Percentiles rank a stretch among this genome's conserved stretches.
These are phyloP conservation scores for Parasteatoda tepidariorum DNA, from an alignment of 1,140 invertebrate genomes.

Conservation along the genomic window DNA sequence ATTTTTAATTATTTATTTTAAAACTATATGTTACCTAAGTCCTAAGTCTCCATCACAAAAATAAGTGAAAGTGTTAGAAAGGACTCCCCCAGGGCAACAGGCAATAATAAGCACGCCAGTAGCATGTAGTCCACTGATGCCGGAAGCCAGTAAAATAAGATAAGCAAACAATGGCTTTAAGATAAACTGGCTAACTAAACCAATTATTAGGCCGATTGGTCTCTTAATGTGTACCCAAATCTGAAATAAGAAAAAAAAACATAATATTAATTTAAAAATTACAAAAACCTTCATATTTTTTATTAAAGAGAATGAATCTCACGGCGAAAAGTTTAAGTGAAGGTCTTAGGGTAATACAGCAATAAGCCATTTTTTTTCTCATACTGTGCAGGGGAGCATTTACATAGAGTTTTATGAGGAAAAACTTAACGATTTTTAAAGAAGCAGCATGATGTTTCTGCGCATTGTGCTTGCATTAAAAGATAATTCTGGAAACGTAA, in stretches of 20 bases:
- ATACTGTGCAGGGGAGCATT: too few species aligned
- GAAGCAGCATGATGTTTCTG: too few species aligned
- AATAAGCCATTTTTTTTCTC: too few species aligned
- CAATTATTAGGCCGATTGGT: constrained; percentile 68
- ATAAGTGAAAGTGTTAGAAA: constrained; percentile 69
- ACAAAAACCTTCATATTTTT: too few species aligned
- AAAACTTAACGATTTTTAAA: too few species aligned
- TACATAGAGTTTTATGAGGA: too few species aligned
- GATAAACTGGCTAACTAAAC: constrained; percentile 69
- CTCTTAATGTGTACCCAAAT: constrained; percentile 64
- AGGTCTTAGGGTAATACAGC: too few species aligned
- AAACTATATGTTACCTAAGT: constrained; percentile 65
- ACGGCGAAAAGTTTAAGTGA: too few species aligned
- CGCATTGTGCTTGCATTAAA: too few species aligned
- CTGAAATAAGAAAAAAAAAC: constrained; percentile 51
- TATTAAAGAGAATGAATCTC: too few species aligned
- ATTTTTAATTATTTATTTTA: neutral
- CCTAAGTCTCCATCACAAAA: constrained; percentile 68
- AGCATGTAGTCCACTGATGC: constrained; percentile 48
- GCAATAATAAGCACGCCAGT: constrained; percentile 66
- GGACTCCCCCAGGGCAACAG: constrained; percentile 68
- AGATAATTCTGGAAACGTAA: too few species aligned
- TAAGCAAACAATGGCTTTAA: constrained; percentile 67
- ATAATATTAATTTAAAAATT: too few species aligned
- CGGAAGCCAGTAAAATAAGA: constrained; percentile 61